Percentiles rank a stretch among this genome's conserved stretches.
Conservation (phyloP, 2,888 invertebrate genomes). For the Rugalucina vietnamica region DNA sequence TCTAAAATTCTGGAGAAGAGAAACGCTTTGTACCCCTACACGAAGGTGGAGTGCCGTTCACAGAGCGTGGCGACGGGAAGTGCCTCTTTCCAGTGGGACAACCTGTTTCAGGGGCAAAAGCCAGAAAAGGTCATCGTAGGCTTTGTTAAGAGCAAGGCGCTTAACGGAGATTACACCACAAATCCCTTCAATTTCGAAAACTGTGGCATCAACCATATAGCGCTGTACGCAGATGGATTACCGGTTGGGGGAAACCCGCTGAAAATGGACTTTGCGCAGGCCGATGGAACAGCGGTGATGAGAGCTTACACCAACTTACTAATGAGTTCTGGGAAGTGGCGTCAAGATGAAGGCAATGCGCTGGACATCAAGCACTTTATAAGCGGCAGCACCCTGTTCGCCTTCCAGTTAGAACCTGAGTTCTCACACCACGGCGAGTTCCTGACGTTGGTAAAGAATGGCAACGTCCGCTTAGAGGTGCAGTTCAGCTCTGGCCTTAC, state of each 20-base stretch:
- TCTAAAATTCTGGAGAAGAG: slow-evolving; percentile 33
- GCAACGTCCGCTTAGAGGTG: neutral
- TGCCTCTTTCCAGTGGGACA: slow-evolving; percentile 41
- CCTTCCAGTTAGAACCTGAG: slow-evolving; percentile 36
- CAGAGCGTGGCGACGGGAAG: slow-evolving; percentile 42
- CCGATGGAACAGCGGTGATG: slow-evolving; percentile 3
- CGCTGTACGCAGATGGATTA: slow-evolving; percentile 38
- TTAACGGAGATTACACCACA: slow-evolving; percentile 40
- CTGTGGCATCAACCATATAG: slow-evolving; percentile 38
- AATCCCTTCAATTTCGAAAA: slow-evolving; percentile 59
- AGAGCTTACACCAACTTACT: slow-evolving; percentile 42
- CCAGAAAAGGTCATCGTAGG: slow-evolving; percentile 33
- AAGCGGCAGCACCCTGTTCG: slow-evolving; percentile 29
- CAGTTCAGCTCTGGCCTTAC: neutral
- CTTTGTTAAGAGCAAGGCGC: slow-evolving; percentile 40
- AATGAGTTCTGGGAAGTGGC: slow-evolving; percentile 40
- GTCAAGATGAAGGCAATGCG: slow-evolving; percentile 33
- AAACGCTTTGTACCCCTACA: slow-evolving; percentile 40
- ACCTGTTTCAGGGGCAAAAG: slow-evolving; percentile 44
- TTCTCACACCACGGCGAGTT: slow-evolving; percentile 36
- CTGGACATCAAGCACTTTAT: slow-evolving; percentile 22
- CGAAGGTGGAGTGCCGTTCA: slow-evolving; percentile 33
- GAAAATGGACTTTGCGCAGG: slow-evolving; percentile 18
- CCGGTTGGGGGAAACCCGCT: slow-evolving; percentile 32
- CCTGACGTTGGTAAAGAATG: slow-evolving; percentile 29